Base-by-base conservation (phyloP, 2,113 vertebrate genomes). In the Galeopterus variegatus region DNA sequence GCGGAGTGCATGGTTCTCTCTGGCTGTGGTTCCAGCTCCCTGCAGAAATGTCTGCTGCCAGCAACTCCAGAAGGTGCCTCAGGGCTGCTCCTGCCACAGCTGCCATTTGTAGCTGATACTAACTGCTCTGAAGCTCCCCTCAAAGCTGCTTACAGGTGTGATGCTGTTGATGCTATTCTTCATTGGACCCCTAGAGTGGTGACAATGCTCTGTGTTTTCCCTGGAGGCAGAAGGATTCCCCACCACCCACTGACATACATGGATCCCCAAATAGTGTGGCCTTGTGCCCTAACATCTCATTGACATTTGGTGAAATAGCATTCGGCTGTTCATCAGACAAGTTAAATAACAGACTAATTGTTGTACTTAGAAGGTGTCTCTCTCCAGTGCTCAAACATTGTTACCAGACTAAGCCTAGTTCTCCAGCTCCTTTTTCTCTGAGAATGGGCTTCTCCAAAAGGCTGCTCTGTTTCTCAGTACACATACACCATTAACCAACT, bases 151-250 rank as follows among this genome's bases (percentile, higher is more conserved):
- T 41, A 9, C 8, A 8, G 45, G 21, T 21, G 26, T 48, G 92
- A 13, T 36, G 7, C 26, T 23, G 1, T 0, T 17, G 62, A 41
- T 41, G 26, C 11, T 54, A 0, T 72, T 60, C 41, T 52, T 88
- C 31, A 5, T 8, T n/a, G 31, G 23, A 50, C 1, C n/a, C 1
- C 33, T 50, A 28, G 9, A 90, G 28, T 0, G 0, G 33, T 72
- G 52, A 45, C 4, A 1, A 8, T 18, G 19, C 21, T 94, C 58
- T 85, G 14, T 80, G 65, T 52, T 93, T 36, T 88, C 31, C 31
- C 15, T 21, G 23, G 82, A 26, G 45, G 33, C 41, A 50, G 33
- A 52, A 76, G 13, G 36, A n/a, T 23, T 24, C 64, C 17, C 69
- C 14, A 11, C 58, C 54, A 81, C 52, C 58, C 26, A 4, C 10